phyloP scores from a whole-genome alignment of 2,888 invertebrate species.

The Eupithecia subumbrata region DNA sequence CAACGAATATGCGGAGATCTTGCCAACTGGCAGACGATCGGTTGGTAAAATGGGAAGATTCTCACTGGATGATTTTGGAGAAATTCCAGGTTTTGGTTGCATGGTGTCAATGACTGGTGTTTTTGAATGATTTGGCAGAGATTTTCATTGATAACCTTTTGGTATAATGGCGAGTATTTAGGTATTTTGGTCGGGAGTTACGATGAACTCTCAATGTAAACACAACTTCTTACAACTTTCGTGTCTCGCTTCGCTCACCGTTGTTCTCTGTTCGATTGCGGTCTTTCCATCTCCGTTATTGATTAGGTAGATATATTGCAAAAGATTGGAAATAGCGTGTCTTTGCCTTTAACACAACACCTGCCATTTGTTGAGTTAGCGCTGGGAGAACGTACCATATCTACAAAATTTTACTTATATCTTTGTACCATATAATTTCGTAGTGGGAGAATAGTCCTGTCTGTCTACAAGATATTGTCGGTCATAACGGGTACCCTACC shows the following conservation, averaged over 20 bases:
- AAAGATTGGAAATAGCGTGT: too few relatives aligned
- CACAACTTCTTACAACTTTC: not conserved
- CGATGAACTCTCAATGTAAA: not conserved
- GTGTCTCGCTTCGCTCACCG: not conserved
- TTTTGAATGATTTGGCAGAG: conserved; percentile 14
- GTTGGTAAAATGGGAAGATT: conserved; percentile 27
- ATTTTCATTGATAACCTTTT: conserved; percentile 13
- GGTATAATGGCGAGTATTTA: not conserved
- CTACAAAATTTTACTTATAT: too few relatives aligned
- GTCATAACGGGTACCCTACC: not conserved
- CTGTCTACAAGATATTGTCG: not conserved
- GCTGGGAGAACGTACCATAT: too few relatives aligned
- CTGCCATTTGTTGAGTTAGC: too few relatives aligned
- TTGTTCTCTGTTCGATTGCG: not conserved
- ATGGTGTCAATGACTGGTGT: conserved; percentile 15
- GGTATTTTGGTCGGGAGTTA: not conserved
- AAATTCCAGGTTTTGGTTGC: conserved; percentile 35
- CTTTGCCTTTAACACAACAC: too few relatives aligned
- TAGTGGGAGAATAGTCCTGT: not conserved
- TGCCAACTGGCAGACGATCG: conserved; percentile 45
- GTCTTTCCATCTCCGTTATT: not conserved
- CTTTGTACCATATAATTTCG: not conserved
- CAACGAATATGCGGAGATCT: conserved; percentile 38
- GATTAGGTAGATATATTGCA: too few relatives aligned
- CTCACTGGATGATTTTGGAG: conserved; percentile 49